These are phyloP conservation scores for Drosophila neonasuta DNA, from an alignment of 2,888 invertebrate genomes.

Conservation along the genomic window DNA sequence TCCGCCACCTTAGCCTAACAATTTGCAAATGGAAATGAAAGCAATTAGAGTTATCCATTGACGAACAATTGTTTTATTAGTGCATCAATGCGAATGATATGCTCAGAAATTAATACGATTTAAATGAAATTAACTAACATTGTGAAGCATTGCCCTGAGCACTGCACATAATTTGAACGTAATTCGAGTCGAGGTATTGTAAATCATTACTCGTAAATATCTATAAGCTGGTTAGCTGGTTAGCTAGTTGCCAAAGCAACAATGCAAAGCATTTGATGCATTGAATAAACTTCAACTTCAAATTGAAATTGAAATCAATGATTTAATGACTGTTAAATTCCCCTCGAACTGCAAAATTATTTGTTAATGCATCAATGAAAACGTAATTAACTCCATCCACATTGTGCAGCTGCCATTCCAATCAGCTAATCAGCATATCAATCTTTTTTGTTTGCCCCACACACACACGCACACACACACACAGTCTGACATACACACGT, in stretches of 20 bases:
- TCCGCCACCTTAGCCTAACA: too few species aligned
- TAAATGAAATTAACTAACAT: not conserved
- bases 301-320: not conserved
- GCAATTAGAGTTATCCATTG: not conserved
- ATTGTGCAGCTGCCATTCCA: conserved; percentile 1
- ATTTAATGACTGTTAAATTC: conserved; percentile 5
- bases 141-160: too few species aligned
- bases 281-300: not conserved
- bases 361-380: conserved; percentile 3
- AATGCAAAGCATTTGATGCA: not conserved
- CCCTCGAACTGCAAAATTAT: not conserved
- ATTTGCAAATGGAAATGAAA: not conserved
- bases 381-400: conserved; percentile 5
- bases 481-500: too few species aligned
- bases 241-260: not conserved
- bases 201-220: not conserved
- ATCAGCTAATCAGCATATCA: conserved; percentile 6
- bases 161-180: not conserved
- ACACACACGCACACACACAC: not conserved
- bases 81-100: too few species aligned
- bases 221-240: not conserved
- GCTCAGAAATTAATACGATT: not conserved
- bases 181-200: not conserved
- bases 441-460: conserved; percentile 6
- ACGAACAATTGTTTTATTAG: not conserved